Base-by-base conservation (phyloP, 2,888 invertebrate genomes). In the Reticulitermes lucifugus region DNA sequence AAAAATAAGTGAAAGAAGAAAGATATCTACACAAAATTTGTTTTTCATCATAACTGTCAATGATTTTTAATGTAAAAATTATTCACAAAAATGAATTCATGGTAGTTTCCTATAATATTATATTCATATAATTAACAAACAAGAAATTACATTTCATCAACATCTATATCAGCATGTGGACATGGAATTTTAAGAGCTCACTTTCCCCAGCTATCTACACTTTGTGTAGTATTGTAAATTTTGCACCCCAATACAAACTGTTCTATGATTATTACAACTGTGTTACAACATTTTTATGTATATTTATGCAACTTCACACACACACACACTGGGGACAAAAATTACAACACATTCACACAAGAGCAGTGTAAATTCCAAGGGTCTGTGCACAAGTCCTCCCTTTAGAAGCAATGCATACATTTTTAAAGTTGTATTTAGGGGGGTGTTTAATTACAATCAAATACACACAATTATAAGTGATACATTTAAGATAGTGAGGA, bases 401-500 rank as follows among this genome's bases (percentile, higher is more conserved):
- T 80, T 80, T 60, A 35, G 80, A 83, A 83, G 83, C 83, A 60
- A 65, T 51, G 83, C 70, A 83, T 60, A 83, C 60, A 71, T 83
- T 70, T 83, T 83, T 55, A 14, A 51, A 79, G 51, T 25, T 71
- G 46, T 83, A 71, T 70, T 83, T 83, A 71, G 83, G 83, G 83
- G 71, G 83, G 70, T 46, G 70, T 83, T 83, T 71, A 83, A 83
- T 83, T 83, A 83, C 83, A 83, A 83, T 83, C 46, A 83, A 83
- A 83, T 83, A 83, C 83, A 83, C 83, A 83, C 80, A 80, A 80
- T 70, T 83, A 71, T 82, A 82, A 82, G 82, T 82, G 82, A 82
- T 83, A 71, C 83, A 83, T 71, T 35, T 71, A 83, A 71, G 71
- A 71, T 71, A 83, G 71, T 83, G 51, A 71, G 71, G 60, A 83